Conservation (phyloP, 2,888 invertebrate species). For the Corbicula japonica region DNA sequence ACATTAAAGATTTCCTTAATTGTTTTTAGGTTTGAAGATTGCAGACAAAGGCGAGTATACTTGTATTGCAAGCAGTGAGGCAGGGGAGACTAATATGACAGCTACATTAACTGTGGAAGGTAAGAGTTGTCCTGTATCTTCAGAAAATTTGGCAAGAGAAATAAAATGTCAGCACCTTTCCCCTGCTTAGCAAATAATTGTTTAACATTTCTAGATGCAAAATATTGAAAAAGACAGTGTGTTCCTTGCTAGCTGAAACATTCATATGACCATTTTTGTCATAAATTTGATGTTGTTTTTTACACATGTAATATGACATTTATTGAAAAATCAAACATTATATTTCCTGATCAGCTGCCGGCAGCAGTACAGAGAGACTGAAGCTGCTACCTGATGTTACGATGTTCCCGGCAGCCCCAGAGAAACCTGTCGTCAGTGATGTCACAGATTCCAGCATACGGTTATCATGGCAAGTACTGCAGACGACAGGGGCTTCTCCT, state of each 20-base stretch:
- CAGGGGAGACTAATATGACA: conserved; percentile 94
- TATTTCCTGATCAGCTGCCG: conserved; percentile 8
- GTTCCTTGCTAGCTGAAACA: no score
- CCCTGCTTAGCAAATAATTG: no score
- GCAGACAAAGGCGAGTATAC: conserved; percentile 93
- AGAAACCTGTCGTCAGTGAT: conserved; percentile 90
- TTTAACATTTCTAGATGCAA: no score
- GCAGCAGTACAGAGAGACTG: not conserved
- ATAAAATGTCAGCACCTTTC: no score
- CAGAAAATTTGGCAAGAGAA: no score
- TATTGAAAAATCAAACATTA: not conserved
- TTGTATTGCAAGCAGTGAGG: conserved; percentile 93
- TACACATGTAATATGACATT: no score
- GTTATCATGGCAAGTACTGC: conserved; percentile 94
- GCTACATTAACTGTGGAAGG: conserved; percentile 89
- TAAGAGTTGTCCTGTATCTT: no score
- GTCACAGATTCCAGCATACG: conserved; percentile 92
- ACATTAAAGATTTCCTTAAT: no score
- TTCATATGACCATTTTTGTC: no score
- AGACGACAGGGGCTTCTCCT: conserved; percentile 94
- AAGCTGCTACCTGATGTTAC: conserved; percentile 90
- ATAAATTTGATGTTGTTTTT: no score
- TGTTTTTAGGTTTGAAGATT: conserved; percentile 91
- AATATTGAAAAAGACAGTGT: no score
- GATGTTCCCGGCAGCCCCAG: conserved; percentile 92